Evolutionary conservation across 2,888 invertebrate genomes (phyloP).

Genomic region (Pterostichus madidus): DNA sequence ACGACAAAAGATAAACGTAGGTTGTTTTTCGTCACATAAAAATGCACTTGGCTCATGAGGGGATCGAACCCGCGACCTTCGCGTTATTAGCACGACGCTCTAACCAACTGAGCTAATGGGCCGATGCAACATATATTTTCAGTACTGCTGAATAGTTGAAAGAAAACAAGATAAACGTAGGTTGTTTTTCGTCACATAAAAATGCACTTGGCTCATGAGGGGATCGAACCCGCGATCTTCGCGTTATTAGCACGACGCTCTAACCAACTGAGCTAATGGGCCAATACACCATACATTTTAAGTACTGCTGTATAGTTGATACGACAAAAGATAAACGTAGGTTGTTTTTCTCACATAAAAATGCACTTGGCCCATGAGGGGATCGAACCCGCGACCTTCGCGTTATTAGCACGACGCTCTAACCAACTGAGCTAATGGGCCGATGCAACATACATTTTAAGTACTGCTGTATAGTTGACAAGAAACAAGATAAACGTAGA

Average conservation of each 20-base stretch:
- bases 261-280: slow-evolving; percentile 89
- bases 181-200: too few species aligned
- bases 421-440: slow-evolving; percentile 89
- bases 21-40: too few species aligned
- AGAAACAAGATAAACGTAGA: too few species aligned
- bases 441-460: slow-evolving; percentile 69
- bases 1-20: too few species aligned
- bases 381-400: slow-evolving; percentile 88
- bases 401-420: slow-evolving; percentile 89
- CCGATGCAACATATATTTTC: slow-evolving; percentile 72
- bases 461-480: too few species aligned
- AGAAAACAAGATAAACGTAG: too few species aligned
- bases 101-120: slow-evolving; percentile 88
- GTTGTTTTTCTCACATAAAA: too few species aligned
- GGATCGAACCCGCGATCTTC: slow-evolving; percentile 88
- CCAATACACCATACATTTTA: slow-evolving; percentile 72
- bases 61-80: slow-evolving; percentile 88
- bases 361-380: slow-evolving; percentile 82
- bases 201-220: slow-evolving; percentile 82
- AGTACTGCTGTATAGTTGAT: too few species aligned
- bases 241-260: slow-evolving; percentile 89
- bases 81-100: slow-evolving; percentile 89
- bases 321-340: too few species aligned
- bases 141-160: too few species aligned
- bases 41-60: slow-evolving; percentile 82